Evolutionary conservation across 2,113 vertebrate genomes (phyloP), one percentile per base, ranked within the genome.

Genomic region (Oreochromis spilurus): DNA sequence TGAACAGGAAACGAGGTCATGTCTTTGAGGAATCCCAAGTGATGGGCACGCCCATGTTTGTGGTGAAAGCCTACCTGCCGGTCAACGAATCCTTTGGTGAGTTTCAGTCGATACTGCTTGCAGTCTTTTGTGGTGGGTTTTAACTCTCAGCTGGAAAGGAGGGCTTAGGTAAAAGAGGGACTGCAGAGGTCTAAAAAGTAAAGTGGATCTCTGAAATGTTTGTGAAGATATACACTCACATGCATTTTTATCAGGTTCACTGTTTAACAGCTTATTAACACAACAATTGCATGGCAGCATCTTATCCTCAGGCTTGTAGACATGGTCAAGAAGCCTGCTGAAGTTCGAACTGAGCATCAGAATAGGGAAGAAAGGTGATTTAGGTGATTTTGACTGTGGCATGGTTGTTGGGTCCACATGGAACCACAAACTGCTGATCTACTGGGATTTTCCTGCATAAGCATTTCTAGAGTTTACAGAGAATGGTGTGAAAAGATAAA

Each of bases 11-110:
- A 84, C 97, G 97, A 52, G 98, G 98, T 24, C 97, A 99, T 0
- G 98, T 99, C 12, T 99, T 99, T 2, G 98, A 99, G 92, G 98
- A 99, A 92, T 96, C 97, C 65, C 98, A 99, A 80, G 97, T 99
- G 86, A 97, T 97, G 0, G 98, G 98, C 36, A 99, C 98, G 6
- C 98, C 98, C 81, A 98, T 99, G 97, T 98, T 98, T 0, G 95
- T 98, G 26, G 97, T 98, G 67, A 99, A 98, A 95, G 98, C 98
- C 3, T 98, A 96, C 85, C 91, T 99, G 88, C 98, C 98, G 0
- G 98, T 99, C 93, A 99, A 98, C 0, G 98, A 99, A 89, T 99
- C 98, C 24, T 99, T 99, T 0, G 98, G 98, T 99, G 88, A 97
- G 98, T 88, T 72, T 84, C 40, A 58, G 19, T 67, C 19, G 55